Base-by-base conservation (phyloP, 1,140 invertebrate species). In the Formica exsecta region DNA sequence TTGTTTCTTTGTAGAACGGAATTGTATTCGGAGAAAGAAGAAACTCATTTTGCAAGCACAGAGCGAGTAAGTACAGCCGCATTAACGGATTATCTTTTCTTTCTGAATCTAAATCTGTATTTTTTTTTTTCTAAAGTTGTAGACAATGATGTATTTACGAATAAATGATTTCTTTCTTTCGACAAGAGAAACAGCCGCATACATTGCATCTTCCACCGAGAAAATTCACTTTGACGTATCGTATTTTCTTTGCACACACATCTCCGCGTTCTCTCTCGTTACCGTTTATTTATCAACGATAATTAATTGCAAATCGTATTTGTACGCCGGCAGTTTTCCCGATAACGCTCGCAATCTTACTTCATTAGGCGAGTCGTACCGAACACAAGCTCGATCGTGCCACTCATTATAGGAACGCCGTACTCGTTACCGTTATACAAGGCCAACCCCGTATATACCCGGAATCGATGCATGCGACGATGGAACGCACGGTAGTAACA, bases 381-480 rank as follows among this genome's bases (percentile, higher is more conserved):
- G 71, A 75, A 76, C 71, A 73, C 54, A 11, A 38, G 57, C 61
- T 54, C 86, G 59, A 83, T 81, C 68, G 76, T 51, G 44, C 62
- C 32, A 59, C 74, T 74, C 66, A 86, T 89, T 88, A 88, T 51
- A 66, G 75, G 65, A 88, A 41, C 61, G 59, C 71, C 62, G 83
- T 61, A 85, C 86, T 76, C 85, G 85, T 86, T 75, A 73, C 64
- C 48, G 66, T 61, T 51, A 71, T 66, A 66, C 59, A 51, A 48
- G 44, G 11, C 44, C 44, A 48, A 51, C 48, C 62, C 32, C 41
- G 68, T 77, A 51, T 61, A 62, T 65, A 51, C 51, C 36, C 41
- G 32, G 71, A 83, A 89, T 90, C 88, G 88, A 90, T 89, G 88
- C 64, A 71, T 51, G 38, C 83, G 62, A 85, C 68, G 48, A 85